Base-by-base conservation (phyloP, 2,888 invertebrate species). In the Leptinotarsa haldemani region DNA sequence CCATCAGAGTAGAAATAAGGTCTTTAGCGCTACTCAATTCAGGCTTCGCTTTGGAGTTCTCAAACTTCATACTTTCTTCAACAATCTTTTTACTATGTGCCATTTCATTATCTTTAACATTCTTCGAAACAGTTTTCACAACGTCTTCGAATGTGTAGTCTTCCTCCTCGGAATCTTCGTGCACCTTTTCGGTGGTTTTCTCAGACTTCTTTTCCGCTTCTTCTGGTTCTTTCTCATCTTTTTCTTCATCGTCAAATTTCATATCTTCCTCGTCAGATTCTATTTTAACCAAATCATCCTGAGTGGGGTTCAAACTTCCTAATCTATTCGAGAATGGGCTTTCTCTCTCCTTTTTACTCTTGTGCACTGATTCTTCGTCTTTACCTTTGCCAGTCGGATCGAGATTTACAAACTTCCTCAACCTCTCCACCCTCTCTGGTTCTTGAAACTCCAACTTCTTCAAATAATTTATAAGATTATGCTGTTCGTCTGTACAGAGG, bases 121-220 rank as follows among this genome's bases (percentile, higher is more conserved):
- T 94, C 82, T 92, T 91, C 1, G 92, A 92, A 0, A 93, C 94
- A 0, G 93, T 93, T 85, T 93, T 92, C 80, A 94, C 93, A 61
- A 94, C 94, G 85, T 95, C 95, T 80, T 95, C 94, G 77, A 93
- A 94, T n/a, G 93, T 91, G 81, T 95, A 95, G 83, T 95, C 95
- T 81, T 95, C 95, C 73, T 94, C 94, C 78, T 93, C 91, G n/a
- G 91, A 90, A 74, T 91, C 90, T 40, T 91, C 85, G 73, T 82
- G 79, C 22, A 81, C 79, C 65, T 85, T 87, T 20, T 84, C 83
- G 0, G 87, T 86, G 1, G 84, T 81, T 1, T 84, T 84, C 4
- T 85, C 84, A 9, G 80, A 80, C 72, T 73, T 73, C 53, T 71
- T 70, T 82, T 40, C 85, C 18, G 73, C 72, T 12, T 72, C 63